These are phyloP conservation scores for Aratinga solstitialis DNA, from an alignment of 2,797 vertebrate genomes.

Conservation along the genomic window DNA sequence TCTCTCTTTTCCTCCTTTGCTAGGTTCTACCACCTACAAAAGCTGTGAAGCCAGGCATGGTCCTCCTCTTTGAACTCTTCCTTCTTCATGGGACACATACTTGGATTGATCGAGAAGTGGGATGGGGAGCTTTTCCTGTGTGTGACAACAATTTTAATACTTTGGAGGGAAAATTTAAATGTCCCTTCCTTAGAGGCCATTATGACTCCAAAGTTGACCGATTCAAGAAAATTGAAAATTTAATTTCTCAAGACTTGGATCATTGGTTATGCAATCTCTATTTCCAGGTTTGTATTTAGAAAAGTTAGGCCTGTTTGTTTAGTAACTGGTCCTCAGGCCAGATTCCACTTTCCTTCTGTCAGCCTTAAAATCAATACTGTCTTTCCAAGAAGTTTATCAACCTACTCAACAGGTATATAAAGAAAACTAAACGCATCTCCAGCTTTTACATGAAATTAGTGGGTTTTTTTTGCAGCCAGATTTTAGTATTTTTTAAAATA, in stretches of 20 bases:
- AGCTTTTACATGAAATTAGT: neutral
- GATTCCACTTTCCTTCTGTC: neutral
- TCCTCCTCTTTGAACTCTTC: conserved; percentile 87
- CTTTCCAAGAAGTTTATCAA: neutral
- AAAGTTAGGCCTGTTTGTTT: neutral
- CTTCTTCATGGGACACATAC: conserved; percentile 73
- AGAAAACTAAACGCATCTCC: neutral
- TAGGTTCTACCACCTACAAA: conserved; percentile 83
- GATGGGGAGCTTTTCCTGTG: conserved; percentile 89
- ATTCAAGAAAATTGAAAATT: conserved; percentile 86
- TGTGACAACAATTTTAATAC: conserved; percentile 78
- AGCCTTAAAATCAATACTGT: neutral
- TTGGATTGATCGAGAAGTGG: conserved; percentile 75
- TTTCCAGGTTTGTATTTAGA: conserved; percentile 85
- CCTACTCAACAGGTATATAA: neutral
- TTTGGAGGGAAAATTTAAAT: conserved; percentile 90
- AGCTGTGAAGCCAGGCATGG: conserved; percentile 79
- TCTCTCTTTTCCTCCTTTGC: neutral
- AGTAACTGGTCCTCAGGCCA: neutral
- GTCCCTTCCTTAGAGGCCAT: conserved; percentile 84
- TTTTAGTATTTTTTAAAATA: neutral
- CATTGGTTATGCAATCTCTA: conserved; percentile 95
- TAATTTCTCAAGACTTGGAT: conserved; percentile 88
- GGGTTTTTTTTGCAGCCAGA: rapidly evolving
- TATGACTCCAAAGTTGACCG: conserved; percentile 78